These are phyloP conservation scores for Brachionichthys hirsutus DNA, from an alignment of 2,113 vertebrate species.

Conservation along the genomic window DNA sequence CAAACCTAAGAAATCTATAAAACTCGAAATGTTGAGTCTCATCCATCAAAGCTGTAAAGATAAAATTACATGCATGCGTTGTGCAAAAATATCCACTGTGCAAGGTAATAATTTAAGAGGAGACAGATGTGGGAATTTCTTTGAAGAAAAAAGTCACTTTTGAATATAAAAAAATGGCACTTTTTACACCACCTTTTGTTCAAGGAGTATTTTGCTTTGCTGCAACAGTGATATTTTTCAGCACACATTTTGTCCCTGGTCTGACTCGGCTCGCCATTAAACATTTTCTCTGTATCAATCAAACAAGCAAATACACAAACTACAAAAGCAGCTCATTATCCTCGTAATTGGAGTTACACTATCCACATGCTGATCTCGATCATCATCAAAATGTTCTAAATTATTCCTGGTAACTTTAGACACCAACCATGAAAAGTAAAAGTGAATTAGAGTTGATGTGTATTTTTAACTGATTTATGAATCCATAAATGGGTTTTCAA, in stretches of 20 bases:
- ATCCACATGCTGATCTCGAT: too few species aligned
- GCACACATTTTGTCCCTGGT: slow-evolving; percentile 14
- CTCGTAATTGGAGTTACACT: too few species aligned
- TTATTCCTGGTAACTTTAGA: too few species aligned
- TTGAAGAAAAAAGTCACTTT: slow-evolving; percentile 32
- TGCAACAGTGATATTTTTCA: slow-evolving; percentile 21
- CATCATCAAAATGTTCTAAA: too few species aligned
- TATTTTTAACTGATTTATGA: too few species aligned
- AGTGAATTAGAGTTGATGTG: too few species aligned
- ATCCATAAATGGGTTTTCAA: too few species aligned
- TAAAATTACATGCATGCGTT: slow-evolving; percentile 35
- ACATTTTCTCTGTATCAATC: too few species aligned
- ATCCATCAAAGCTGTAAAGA: slow-evolving; percentile 54
- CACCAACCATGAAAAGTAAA: too few species aligned
- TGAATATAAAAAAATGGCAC: slow-evolving; percentile 25
- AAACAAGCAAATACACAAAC: too few species aligned
- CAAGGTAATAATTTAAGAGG: slow-evolving; percentile 23
- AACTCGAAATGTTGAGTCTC: slow-evolving; percentile 51
- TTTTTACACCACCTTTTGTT: too few species aligned
- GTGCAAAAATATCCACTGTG: slow-evolving; percentile 39
- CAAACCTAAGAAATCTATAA: slow-evolving; percentile 58
- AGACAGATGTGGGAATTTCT: slow-evolving; percentile 11
- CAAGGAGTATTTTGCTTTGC: slow-evolving; percentile 18
- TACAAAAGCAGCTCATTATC: too few species aligned
- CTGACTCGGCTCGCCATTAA: not conserved